These are phyloP conservation scores for Mus pahari DNA, from an alignment of 2,113 vertebrate genomes.

Conservation along the genomic window DNA sequence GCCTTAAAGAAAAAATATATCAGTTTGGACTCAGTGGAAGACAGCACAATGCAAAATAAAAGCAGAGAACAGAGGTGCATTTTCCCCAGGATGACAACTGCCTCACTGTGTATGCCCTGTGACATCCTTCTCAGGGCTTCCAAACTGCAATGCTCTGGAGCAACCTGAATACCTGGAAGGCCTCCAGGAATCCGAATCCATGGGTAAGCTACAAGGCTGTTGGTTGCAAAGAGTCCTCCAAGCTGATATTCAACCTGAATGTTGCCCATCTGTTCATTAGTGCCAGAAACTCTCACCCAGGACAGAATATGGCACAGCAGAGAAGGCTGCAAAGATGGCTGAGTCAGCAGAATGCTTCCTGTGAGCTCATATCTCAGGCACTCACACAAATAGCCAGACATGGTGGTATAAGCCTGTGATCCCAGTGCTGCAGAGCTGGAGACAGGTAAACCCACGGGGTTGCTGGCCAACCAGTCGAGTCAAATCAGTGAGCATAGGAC, in stretches of 20 bases:
- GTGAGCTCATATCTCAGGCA: neutral
- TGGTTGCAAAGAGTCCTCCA: neutral
- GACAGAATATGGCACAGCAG: rapidly evolving
- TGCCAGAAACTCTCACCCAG: neutral
- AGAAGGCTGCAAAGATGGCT: neutral
- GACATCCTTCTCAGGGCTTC: neutral
- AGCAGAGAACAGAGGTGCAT: neutral
- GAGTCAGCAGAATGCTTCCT: neutral
- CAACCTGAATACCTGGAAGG: rapidly evolving
- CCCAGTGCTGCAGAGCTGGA: neutral
- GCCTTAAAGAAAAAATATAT: neutral
- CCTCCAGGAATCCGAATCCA: neutral
- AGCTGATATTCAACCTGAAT: neutral
- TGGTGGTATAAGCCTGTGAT: neutral
- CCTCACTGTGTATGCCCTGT: rapidly evolving
- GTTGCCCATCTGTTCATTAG: no score
- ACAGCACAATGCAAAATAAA: neutral
- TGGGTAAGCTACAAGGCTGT: rapidly evolving
- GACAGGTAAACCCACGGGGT: neutral
- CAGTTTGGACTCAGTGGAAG: neutral
- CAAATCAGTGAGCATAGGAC: neutral
- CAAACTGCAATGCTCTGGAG: neutral
- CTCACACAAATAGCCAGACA: neutral
- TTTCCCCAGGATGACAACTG: neutral
- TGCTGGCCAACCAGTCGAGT: neutral